Evolutionary conservation across 1,140 invertebrate species (phyloP).

Genomic region (Leptestheria dahalacensis): DNA sequence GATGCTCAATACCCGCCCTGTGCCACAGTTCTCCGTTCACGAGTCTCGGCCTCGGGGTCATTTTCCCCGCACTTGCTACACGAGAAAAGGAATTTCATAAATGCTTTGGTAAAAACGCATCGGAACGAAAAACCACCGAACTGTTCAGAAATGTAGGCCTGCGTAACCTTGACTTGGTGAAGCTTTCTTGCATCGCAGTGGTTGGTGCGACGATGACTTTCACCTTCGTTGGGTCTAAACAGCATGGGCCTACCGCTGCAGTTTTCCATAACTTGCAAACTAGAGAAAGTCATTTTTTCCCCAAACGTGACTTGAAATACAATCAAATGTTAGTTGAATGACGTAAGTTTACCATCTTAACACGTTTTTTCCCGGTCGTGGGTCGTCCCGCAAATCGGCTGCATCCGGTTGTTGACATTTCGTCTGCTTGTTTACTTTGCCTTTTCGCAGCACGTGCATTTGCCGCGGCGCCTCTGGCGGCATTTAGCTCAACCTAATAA

Average conservation of each 20-base stretch:
- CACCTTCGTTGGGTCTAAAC: not conserved
- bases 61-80: no score
- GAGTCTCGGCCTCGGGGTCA: no score
- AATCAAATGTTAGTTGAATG: not conserved
- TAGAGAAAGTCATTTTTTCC: no score
- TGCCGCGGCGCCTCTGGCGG: no score
- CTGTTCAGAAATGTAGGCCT: not conserved
- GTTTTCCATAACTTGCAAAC: not conserved
- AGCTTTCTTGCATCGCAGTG: not conserved
- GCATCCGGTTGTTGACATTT: not conserved
- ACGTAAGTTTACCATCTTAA: not conserved
- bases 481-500: no score
- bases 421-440: not conserved
- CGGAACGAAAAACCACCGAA: no score
- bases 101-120: no score
- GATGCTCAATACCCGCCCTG: no score
- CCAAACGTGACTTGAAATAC: no score
- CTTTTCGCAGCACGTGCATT: no score
- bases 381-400: not conserved
- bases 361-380: not conserved
- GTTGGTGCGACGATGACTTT: not conserved
- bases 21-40: no score
- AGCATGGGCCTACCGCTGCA: not conserved
- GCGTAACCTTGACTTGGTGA: not conserved
- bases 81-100: no score